These are phyloP conservation scores for Trialeurodes vaporariorum DNA, from an alignment of 1,140 invertebrate genomes.

Conservation along the genomic window DNA sequence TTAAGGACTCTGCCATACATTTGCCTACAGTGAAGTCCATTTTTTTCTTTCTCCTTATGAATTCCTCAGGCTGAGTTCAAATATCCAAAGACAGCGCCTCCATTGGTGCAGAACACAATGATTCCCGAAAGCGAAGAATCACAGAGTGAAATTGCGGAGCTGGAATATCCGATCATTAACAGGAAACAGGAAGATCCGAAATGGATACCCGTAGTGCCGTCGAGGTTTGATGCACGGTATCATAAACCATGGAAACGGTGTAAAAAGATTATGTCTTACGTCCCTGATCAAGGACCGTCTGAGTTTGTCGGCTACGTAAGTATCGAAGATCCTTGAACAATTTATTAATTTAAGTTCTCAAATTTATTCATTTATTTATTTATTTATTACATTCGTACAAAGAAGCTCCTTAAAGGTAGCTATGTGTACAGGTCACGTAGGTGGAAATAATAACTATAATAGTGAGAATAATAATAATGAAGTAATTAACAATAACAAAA, in stretches of 20 bases:
- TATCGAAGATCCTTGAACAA: too few species aligned
- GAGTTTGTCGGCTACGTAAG: background rate
- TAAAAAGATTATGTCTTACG: background rate
- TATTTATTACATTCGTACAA: too few species aligned
- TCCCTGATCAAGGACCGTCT: background rate
- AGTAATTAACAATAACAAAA: too few species aligned
- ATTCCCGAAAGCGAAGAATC: background rate
- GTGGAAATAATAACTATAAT: too few species aligned
- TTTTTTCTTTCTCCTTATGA: too few species aligned
- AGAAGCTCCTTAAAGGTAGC: too few species aligned
- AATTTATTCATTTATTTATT: too few species aligned
- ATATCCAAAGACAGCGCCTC: background rate
- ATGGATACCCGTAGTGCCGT: background rate
- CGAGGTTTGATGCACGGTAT: background rate
- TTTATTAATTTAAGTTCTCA: too few species aligned
- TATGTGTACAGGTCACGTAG: too few species aligned
- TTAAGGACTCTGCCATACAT: too few species aligned
- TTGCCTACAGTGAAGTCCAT: too few species aligned
- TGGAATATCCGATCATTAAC: background rate
- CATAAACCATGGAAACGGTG: background rate
- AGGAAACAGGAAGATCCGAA: background rate
- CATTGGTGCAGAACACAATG: background rate
- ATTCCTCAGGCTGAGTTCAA: background rate
- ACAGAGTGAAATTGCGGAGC: background rate
- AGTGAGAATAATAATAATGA: too few species aligned